A percentile compares a stretch with the other conserved stretches of the same genome.
These are phyloP conservation scores for Drosophila neonasuta DNA, from an alignment of 2,888 invertebrate species.

Conservation along the genomic window DNA sequence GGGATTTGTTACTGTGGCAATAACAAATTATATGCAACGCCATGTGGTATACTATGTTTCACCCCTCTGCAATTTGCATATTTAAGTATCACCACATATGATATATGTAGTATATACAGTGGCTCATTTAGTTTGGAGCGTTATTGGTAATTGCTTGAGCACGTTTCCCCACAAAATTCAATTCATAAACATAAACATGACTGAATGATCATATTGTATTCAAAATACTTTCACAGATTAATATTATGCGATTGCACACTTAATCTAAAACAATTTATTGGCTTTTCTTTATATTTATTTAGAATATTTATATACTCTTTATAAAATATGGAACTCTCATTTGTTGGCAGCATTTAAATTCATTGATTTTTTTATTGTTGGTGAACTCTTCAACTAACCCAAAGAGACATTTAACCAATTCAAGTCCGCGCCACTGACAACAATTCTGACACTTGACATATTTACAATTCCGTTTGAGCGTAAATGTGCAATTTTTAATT, in stretches of 20 bases:
- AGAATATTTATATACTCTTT: neutral
- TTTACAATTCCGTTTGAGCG: conserved; percentile 25
- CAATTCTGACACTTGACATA: conserved; percentile 31
- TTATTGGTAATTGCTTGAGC: neutral
- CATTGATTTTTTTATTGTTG: neutral
- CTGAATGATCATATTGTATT: neutral
- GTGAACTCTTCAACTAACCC: conserved; percentile 8
- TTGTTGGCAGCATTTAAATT: neutral
- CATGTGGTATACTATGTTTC: neutral
- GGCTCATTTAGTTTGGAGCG: conserved; percentile 1
- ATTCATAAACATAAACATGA: neutral
- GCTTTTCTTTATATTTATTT: neutral
- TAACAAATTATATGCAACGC: conserved; percentile 2
- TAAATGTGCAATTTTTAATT: conserved; percentile 49
- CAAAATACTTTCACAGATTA: neutral
- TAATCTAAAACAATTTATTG: neutral
- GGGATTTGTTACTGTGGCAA: conserved; percentile 12
- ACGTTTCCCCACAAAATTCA: neutral
- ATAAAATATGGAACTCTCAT: neutral
- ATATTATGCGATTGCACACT: neutral
- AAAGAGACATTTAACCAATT: conserved; percentile 7
- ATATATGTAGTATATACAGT: neutral
- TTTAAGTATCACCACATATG: neutral
- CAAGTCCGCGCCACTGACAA: conserved; percentile 1
- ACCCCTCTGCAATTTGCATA: conserved; percentile 5